Base-by-base conservation (phyloP, 1,140 invertebrate species). In the Parapsyche elsis region DNA sequence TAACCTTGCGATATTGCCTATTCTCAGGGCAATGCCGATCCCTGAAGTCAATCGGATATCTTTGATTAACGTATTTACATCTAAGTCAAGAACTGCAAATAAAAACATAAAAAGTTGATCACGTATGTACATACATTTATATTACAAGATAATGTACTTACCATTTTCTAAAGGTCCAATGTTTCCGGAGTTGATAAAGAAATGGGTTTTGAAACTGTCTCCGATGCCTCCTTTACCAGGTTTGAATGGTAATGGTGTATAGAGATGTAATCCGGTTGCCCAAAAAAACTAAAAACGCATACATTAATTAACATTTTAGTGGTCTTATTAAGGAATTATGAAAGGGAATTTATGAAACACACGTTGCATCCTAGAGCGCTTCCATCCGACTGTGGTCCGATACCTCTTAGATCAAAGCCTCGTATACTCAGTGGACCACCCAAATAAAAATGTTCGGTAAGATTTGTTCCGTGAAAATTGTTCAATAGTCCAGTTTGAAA, bases 161-260 rank as follows among this genome's bases (percentile, higher is more conserved):
- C 49, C 53, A 59, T n/a, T 78, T 61, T 78, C 19, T 44, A 78
- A 67, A 0, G 93, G 90, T 5, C 90, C 90, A 75, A 95, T 89
- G 85, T 95, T 96, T 74, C 96, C 96, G 67, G 91, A 93, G 87
- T 96, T 97, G 61, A 95, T 82, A 88, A 98, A 98, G 49, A 94
- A 90, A 86, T 98, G 96, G 9, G 94, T 91, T 76, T 94, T 90
- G 85, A 97, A 95, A 38, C 95, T 88, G 78, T 96, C 94, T 1
- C 94, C 94, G 83, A 97, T 92, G 26, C 92, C 92, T 71, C 93
- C 93, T 83, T 90, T 89, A 16, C 93, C 92, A 1, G 94, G 92
- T 78, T 91, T 90, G 87, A 97, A 97, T 53, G 96, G 96, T 70
- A 98, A 88, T 45, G 96, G 96, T 7, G 93, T 92, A 86, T 94